A percentile compares a stretch with the other conserved stretches of the same genome.
Evolutionary conservation across 2,888 invertebrate genomes (phyloP).

Genomic region (Chirona hameri): DNA sequence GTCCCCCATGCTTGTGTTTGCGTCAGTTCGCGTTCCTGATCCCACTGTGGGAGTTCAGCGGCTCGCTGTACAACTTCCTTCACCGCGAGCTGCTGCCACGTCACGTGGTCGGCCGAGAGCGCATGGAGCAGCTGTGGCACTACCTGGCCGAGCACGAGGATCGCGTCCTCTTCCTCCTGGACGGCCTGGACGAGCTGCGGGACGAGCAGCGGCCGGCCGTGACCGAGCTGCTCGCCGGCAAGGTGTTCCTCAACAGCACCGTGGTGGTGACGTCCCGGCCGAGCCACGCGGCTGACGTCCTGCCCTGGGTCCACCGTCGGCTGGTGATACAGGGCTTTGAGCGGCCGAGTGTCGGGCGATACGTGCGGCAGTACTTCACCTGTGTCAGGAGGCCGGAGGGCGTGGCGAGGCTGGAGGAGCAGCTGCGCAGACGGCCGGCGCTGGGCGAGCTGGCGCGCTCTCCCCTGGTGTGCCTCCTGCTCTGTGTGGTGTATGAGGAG

Average conservation of each 20-base stretch:
- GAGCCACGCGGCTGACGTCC: conserved; percentile 47
- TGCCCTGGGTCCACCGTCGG: conserved; percentile 51
- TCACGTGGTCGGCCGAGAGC: conserved; percentile 41
- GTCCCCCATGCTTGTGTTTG: too few relatives aligned
- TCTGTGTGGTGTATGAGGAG: conserved; percentile 55
- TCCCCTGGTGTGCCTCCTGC: conserved; percentile 54
- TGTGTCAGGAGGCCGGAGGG: conserved; percentile 40
- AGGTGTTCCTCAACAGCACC: conserved; percentile 54
- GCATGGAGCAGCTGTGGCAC: conserved; percentile 42
- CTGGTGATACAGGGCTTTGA: conserved; percentile 53
- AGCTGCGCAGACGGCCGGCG: conserved; percentile 31
- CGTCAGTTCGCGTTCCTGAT: conserved; percentile 48
- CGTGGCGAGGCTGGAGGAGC: conserved; percentile 36
- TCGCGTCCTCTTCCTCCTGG: conserved; percentile 52
- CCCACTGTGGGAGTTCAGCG: conserved; percentile 53
- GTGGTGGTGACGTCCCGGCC: conserved; percentile 54
- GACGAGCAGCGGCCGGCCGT: conserved; percentile 48
- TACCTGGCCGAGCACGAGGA: conserved; percentile 42
- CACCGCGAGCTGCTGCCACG: conserved; percentile 51
- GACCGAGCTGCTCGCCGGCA: conserved; percentile 54
- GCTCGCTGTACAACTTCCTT: conserved; percentile 44
- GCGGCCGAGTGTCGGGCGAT: conserved; percentile 52
- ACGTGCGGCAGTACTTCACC: conserved; percentile 51
- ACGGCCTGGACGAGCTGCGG: conserved; percentile 53
- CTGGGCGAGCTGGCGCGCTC: conserved; percentile 51